phyloP scores from a whole-genome alignment of 64 coral and sea anemone species.

The Dendronephthya gigantea region DNA sequence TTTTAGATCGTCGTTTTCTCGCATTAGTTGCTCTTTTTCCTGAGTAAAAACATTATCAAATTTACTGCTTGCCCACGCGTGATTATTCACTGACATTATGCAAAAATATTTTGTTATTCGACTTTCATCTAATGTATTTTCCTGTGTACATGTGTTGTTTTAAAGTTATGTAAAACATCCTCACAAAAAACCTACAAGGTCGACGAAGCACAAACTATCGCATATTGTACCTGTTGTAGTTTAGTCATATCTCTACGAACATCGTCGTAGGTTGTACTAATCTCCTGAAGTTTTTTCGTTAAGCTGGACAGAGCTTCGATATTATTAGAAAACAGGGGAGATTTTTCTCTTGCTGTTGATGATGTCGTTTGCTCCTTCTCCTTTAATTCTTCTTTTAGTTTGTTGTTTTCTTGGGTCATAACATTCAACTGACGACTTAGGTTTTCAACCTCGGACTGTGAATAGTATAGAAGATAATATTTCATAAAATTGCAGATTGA shows the following conservation, averaged over 20 bases:
- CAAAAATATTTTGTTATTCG: too few relatives aligned
- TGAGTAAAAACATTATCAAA: too few relatives aligned
- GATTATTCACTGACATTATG: too few relatives aligned
- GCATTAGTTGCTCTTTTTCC: slow-evolving; percentile 70
- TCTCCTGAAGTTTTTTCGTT: slow-evolving; percentile 84
- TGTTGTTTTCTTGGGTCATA: neutral
- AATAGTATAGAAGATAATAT: neutral
- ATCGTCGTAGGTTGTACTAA: slow-evolving; percentile 78
- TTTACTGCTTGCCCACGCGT: too few relatives aligned
- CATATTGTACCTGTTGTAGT: slow-evolving; percentile 59
- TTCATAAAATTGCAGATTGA: too few relatives aligned
- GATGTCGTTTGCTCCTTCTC: neutral
- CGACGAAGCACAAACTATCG: too few relatives aligned
- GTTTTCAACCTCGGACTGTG: neutral
- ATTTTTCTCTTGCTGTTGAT: neutral
- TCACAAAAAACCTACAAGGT: too few relatives aligned
- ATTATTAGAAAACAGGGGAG: neutral
- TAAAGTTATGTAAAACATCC: too few relatives aligned
- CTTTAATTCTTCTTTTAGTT: neutral
- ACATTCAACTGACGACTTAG: neutral
- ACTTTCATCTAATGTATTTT: too few relatives aligned
- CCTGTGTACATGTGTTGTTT: too few relatives aligned
- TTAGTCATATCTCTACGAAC: slow-evolving; percentile 71
- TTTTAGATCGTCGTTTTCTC: slow-evolving; percentile 56
- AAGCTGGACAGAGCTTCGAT: slow-evolving; percentile 30